These are phyloP conservation scores for Neotoxoptera formosana DNA, from an alignment of 1,140 invertebrate species.

Conservation along the genomic window DNA sequence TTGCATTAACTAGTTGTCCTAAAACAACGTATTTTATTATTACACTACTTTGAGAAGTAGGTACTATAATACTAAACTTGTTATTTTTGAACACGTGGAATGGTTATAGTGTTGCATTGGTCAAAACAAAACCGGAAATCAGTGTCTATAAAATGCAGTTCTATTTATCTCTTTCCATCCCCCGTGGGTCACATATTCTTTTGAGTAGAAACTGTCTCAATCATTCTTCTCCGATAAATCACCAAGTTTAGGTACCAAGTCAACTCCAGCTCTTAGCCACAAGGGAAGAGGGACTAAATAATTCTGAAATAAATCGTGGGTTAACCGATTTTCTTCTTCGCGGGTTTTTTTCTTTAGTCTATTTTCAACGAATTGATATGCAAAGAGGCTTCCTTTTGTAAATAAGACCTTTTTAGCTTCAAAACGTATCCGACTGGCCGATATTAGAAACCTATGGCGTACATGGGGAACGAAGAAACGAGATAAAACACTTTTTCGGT, in stretches of 20 bases:
- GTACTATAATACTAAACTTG: background rate
- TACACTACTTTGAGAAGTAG: too few species aligned
- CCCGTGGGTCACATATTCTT: background rate
- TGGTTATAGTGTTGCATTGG: background rate
- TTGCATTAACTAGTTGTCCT: background rate
- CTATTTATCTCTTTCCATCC: background rate
- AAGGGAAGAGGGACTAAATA: slow-evolving; percentile 36
- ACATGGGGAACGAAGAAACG: background rate
- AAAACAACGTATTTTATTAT: background rate
- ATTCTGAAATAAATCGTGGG: slow-evolving; percentile 54
- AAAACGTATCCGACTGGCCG: slow-evolving; percentile 31
- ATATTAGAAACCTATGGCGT: slow-evolving; percentile 52
- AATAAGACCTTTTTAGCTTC: slow-evolving; percentile 53
- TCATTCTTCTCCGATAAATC: slow-evolving; percentile 17
- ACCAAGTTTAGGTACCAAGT: slow-evolving; percentile 34
- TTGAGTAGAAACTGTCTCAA: slow-evolving; percentile 37
- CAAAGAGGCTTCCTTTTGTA: slow-evolving; percentile 55
- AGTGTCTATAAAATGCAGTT: background rate
- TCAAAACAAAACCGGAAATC: background rate
- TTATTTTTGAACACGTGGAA: background rate
- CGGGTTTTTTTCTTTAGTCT: background rate
- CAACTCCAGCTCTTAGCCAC: background rate
- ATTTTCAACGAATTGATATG: slow-evolving; percentile 45
- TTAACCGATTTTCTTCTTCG: slow-evolving; percentile 41
- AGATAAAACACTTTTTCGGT: slow-evolving; percentile 52